phyloP scores from a whole-genome alignment of 2,888 invertebrate genomes.

The Trachelus troglodyta region DNA sequence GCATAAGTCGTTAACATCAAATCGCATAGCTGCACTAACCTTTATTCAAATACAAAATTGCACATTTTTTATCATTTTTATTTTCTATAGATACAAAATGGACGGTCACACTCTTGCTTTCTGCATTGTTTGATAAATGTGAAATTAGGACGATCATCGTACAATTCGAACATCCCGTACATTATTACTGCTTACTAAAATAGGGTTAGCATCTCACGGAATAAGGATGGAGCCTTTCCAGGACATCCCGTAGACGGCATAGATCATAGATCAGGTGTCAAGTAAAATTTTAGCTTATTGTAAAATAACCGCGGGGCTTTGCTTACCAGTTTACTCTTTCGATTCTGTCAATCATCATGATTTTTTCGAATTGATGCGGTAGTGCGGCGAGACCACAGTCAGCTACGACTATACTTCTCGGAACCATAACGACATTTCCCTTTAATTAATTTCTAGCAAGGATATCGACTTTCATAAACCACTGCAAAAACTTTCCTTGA shows the following conservation, averaged over 20 bases:
- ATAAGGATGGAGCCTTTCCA: background rate
- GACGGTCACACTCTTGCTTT: too few relatives aligned
- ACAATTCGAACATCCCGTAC: too few relatives aligned
- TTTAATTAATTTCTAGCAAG: conserved; percentile 42
- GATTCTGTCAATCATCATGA: conserved; percentile 46
- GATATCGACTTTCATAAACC: conserved; percentile 26
- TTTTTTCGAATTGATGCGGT: conserved; percentile 31
- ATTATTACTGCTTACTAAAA: too few relatives aligned
- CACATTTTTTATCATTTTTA: too few relatives aligned
- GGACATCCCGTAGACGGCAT: background rate
- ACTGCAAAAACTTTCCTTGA: conserved; percentile 15
- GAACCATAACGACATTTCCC: conserved; percentile 29
- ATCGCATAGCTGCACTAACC: too few relatives aligned
- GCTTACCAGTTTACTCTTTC: conserved; percentile 25
- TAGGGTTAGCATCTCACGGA: background rate
- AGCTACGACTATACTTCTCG: conserved; percentile 10
- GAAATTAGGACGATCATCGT: too few relatives aligned
- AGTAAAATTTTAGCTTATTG: background rate
- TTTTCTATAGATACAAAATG: too few relatives aligned
- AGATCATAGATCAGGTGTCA: background rate
- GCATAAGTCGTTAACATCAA: background rate
- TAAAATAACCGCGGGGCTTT: conserved; percentile 9
- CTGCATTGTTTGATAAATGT: too few relatives aligned
- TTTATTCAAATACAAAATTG: too few relatives aligned
- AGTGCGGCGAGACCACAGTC: conserved; percentile 31